phyloP scores from a whole-genome alignment of 2,888 invertebrate genomes.

The Thereva unica region DNA sequence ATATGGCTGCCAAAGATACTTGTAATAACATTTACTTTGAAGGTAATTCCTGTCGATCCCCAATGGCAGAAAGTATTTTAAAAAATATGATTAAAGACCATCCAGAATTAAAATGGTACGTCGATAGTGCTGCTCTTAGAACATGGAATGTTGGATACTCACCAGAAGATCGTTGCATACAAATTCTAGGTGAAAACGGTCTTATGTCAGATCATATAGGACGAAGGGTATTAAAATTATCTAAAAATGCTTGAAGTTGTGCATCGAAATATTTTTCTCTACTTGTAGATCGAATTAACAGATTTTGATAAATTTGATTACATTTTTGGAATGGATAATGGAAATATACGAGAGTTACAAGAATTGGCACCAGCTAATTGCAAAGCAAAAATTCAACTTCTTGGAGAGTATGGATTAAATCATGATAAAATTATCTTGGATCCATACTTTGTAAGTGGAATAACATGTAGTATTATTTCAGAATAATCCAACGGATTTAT shows the following conservation, averaged over 20 bases:
- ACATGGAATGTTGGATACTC: conserved; percentile 81
- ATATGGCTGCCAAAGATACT: no score
- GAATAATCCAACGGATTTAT: conserved; percentile 12
- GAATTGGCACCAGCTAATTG: conserved; percentile 64
- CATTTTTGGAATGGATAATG: conserved; percentile 93
- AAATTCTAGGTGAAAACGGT: conserved; percentile 63
- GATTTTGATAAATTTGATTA: conserved; percentile 82
- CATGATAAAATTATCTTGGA: conserved; percentile 78
- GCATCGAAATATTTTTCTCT: neutral
- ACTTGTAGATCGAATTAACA: conserved; percentile 66
- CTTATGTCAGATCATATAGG: conserved; percentile 67
- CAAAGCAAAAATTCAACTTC: conserved; percentile 72
- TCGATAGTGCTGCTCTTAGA: conserved; percentile 87
- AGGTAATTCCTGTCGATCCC: conserved; percentile 95
- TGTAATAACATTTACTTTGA: neutral
- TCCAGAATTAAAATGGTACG: conserved; percentile 66
- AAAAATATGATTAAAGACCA: conserved; percentile 48
- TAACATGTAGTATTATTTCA: neutral
- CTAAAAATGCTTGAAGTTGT: neutral
- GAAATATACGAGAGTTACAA: conserved; percentile 73
- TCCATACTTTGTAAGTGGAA: conserved; percentile 81
- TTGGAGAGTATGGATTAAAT: conserved; percentile 82
- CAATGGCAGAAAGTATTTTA: conserved; percentile 91
- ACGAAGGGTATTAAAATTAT: conserved; percentile 57
- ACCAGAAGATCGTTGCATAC: conserved; percentile 71